phyloP scores from a whole-genome alignment of 2,888 invertebrate genomes.

The Spodoptera exigua region DNA sequence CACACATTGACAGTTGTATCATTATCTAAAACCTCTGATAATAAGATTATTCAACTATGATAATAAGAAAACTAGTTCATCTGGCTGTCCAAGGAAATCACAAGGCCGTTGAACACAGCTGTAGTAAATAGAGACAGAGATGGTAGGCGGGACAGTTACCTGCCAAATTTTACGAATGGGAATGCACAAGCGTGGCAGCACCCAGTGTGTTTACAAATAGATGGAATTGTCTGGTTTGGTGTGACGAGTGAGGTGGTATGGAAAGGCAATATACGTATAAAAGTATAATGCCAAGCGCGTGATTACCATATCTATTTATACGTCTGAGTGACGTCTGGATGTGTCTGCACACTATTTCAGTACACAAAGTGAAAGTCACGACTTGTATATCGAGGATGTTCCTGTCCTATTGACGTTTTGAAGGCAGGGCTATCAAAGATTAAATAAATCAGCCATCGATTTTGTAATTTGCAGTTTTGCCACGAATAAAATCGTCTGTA shows the following conservation, averaged over 20 bases:
- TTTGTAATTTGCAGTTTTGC: constrained; percentile 7
- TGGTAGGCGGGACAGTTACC: constrained; percentile 16
- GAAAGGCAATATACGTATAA: constrained; percentile 35
- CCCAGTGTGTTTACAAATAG: constrained; percentile 53
- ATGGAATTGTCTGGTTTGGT: constrained; percentile 32
- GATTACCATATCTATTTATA: constrained; percentile 66
- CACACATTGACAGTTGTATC: too few relatives aligned
- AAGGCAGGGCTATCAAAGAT: too few relatives aligned
- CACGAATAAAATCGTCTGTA: background rate
- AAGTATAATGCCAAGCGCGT: constrained; percentile 67
- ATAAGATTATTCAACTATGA: too few relatives aligned
- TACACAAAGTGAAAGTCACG: constrained; percentile 72
- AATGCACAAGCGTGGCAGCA: constrained; percentile 23
- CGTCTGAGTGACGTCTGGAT: constrained; percentile 60
- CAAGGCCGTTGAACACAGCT: constrained; percentile 16
- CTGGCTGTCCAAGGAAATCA: constrained; percentile 20
- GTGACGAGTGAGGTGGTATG: constrained; percentile 50
- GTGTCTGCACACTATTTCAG: constrained; percentile 68
- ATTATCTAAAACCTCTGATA: too few relatives aligned
- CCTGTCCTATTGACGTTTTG: constrained; percentile 25
- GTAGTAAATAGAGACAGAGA: constrained; percentile 10
- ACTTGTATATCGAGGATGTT: constrained; percentile 58
- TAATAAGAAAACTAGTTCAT: constrained; percentile 1
- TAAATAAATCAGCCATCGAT: too few relatives aligned
- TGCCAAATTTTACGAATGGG: constrained; percentile 47